These are phyloP conservation scores for Phenganax stokvisi DNA, from an alignment of 92 coral and sea anemone species.

Conservation along the genomic window DNA sequence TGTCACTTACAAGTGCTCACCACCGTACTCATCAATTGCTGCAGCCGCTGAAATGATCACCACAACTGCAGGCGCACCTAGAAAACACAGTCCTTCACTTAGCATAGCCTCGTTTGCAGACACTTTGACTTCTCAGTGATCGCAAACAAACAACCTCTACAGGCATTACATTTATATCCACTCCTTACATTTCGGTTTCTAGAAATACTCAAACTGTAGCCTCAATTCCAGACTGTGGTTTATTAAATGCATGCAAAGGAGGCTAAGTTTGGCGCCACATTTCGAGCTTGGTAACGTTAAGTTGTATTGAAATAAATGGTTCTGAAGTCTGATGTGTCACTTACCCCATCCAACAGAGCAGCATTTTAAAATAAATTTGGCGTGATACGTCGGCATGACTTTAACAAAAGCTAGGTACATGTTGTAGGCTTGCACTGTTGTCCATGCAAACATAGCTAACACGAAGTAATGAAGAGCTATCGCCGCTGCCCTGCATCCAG, in stretches of 20 bases:
- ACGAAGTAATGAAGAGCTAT: conserved; percentile 49
- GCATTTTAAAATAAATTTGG: conserved; percentile 39
- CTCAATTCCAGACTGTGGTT: too few relatives aligned
- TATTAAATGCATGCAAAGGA: too few relatives aligned
- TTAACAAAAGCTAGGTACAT: conserved; percentile 50
- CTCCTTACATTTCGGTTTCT: too few relatives aligned
- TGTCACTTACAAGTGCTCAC: conserved; percentile 26
- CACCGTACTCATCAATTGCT: conserved; percentile 27
- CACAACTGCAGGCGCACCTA: conserved; percentile 43
- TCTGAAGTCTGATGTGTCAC: neutral
- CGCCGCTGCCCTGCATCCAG: conserved; percentile 40
- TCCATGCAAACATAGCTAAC: conserved; percentile 47
- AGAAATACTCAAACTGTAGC: too few relatives aligned
- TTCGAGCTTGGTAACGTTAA: too few relatives aligned
- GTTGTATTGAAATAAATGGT: too few relatives aligned
- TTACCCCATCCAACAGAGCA: conserved; percentile 50
- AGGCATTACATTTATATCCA: neutral
- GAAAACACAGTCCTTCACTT: neutral
- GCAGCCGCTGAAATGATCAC: conserved; percentile 41
- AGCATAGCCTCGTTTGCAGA: too few relatives aligned
- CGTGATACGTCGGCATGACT: conserved; percentile 38
- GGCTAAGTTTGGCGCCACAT: too few relatives aligned
- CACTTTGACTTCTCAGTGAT: too few relatives aligned
- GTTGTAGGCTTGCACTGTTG: conserved; percentile 46
- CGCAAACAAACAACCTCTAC: neutral